Evolutionary conservation across 1,140 invertebrate species (phyloP), one percentile per base, ranked within the genome.

Genomic region (Polypedilum vanderplanki): DNA sequence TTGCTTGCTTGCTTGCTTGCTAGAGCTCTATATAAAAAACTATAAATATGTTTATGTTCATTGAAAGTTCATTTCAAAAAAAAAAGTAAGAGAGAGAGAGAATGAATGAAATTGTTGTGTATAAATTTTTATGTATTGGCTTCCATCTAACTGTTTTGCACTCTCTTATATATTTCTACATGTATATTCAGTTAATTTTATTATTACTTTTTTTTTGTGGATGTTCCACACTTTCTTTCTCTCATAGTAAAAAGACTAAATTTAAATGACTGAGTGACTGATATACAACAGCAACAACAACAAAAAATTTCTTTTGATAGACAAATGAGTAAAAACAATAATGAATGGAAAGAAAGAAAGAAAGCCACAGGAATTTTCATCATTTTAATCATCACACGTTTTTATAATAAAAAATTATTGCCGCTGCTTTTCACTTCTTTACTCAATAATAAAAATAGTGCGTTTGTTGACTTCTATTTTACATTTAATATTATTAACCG

Each of bases 81-180:
- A 57, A 3, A 3, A 7, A 57, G 46, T 12, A 15, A 15, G 2
- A 57, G 2, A 3, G 46, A 57, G 8, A 15, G 8, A 15, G 46
- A n/a, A n/a, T 57, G 46, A 17, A 57, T 57, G 46, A 57, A 15
- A 17, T 17, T 57, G 24, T 33, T 33, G 24, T 33, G n/a, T n/a
- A n/a, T 46, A 46, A 15, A 46, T n/a, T n/a, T n/a, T n/a, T n/a
- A 4, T 57, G 46, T 57, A 57, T 57, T 57, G 46, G 46, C 46
- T 70, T 70, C 65, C 65, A 70, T 18, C 15, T 70, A 70, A 70
- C 65, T 70, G 65, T 70, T 70, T 70, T 70, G 65, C 46, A 57
- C 46, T 57, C 46, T n/a, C 24, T 57, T 3, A n/a, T 15, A 57
- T 4, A 46, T n/a, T n/a, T n/a, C n/a, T n/a, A 46, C 4, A 57